phyloP scores from a whole-genome alignment of 2,113 vertebrate species.

The Cyphomyrus plagiostoma region DNA sequence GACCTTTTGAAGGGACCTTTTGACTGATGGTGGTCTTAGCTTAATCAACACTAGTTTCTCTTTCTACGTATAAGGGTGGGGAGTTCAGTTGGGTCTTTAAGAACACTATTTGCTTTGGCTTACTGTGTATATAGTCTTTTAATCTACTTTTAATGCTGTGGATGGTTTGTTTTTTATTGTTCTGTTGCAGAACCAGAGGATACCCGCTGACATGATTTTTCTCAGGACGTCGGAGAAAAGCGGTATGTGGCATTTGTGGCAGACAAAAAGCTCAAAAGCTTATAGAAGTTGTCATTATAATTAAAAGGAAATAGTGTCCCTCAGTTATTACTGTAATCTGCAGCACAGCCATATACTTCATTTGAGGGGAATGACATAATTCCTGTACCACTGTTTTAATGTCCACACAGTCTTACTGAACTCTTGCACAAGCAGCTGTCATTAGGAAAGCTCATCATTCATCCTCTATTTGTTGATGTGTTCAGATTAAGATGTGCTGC shows the following conservation, averaged over 20 bases:
- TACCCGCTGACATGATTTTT: slow-evolving; percentile 69
- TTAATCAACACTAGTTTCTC: not conserved
- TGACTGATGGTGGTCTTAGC: not conserved
- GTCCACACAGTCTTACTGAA: not conserved
- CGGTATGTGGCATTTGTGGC: slow-evolving; percentile 46
- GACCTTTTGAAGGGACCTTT: not conserved
- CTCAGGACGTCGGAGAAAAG: slow-evolving; percentile 63
- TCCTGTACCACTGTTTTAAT: not conserved
- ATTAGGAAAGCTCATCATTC: not conserved
- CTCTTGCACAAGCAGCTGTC: not conserved
- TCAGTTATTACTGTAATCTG: not conserved
- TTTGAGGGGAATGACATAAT: not conserved
- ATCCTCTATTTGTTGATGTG: not conserved
- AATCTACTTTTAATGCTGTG: not conserved
- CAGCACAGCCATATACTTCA: not conserved
- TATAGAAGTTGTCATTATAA: not conserved
- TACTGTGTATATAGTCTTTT: not conserved
- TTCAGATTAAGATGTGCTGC: not conserved
- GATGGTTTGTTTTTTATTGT: not conserved
- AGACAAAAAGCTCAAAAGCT: not conserved
- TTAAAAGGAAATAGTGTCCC: not conserved
- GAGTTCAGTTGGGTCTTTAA: not conserved
- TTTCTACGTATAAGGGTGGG: not conserved
- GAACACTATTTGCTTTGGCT: not conserved
- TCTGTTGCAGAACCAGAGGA: slow-evolving; percentile 61